A percentile compares a stretch with the other conserved stretches of the same genome.
These are phyloP conservation scores for Drosophila ananassae DNA, from an alignment of 1,140 invertebrate genomes.

Conservation along the genomic window DNA sequence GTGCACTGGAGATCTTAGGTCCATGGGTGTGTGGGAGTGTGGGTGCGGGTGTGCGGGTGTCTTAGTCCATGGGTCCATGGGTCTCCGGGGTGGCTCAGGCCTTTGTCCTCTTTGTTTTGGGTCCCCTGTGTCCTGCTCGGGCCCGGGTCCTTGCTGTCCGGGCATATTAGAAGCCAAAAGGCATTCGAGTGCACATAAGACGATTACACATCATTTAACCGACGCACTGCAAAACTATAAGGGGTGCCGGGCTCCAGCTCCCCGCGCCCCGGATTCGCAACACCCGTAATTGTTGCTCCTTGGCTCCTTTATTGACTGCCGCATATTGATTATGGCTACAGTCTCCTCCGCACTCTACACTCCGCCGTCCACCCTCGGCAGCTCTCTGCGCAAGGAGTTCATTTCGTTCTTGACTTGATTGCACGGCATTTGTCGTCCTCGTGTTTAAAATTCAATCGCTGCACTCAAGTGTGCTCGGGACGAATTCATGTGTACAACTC, in stretches of 20 bases:
- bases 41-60: not conserved
- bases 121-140: conserved; percentile 31
- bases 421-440: conserved; percentile 65
- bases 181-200: conserved; percentile 84
- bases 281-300: conserved; percentile 71
- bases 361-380: too few relatives aligned
- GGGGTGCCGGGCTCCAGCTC: not conserved
- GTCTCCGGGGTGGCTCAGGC: conserved; percentile 10
- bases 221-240: conserved; percentile 77
- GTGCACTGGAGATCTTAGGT: conserved; percentile 45
- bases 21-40: not conserved
- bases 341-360: conserved; percentile 8
- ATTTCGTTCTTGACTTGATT: conserved; percentile 67
- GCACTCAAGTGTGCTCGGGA: conserved; percentile 49
- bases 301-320: conserved; percentile 69
- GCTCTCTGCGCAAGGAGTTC: conserved; percentile 10
- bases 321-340: conserved; percentile 79
- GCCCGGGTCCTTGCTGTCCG: conserved; percentile 10
- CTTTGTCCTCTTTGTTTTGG: conserved; percentile 23
- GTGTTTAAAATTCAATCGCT: conserved; percentile 79
- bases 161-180: conserved; percentile 82
- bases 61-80: not conserved
- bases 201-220: conserved; percentile 84
- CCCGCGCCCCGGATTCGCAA: not conserved
- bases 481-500: conserved; percentile 37